Percentiles rank a stretch among this genome's conserved stretches.
Conservation (phyloP, 2,113 vertebrate species). For the Lasiurus cinereus region DNA sequence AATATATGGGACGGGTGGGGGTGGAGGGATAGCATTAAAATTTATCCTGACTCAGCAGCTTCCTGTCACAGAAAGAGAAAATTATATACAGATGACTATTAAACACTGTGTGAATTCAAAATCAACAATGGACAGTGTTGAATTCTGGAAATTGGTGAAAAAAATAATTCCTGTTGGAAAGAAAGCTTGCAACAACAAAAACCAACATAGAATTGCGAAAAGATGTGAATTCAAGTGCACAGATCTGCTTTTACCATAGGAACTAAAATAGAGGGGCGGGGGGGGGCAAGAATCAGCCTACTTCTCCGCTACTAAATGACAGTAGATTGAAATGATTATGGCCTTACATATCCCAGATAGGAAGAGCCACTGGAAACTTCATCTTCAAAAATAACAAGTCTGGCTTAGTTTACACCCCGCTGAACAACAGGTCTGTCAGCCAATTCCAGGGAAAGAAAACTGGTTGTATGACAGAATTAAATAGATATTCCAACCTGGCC, state of each 20-base stretch:
- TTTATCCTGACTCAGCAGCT: constrained; percentile 15
- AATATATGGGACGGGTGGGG: not conserved
- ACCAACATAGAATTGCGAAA: constrained; percentile 71
- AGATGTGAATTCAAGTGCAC: constrained; percentile 60
- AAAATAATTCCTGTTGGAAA: constrained; percentile 67
- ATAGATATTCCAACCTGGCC: constrained; percentile 9
- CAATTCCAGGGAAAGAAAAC: constrained; percentile 29
- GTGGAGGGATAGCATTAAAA: not conserved
- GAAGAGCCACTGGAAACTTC: constrained; percentile 58
- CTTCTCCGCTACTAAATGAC: constrained; percentile 47
- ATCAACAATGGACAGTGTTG: constrained; percentile 71
- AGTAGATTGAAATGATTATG: not conserved
- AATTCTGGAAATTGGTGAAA: constrained; percentile 71
- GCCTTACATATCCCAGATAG: not conserved
- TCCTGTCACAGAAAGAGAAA: constrained; percentile 43
- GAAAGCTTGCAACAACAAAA: constrained; percentile 58
- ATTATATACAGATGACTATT: constrained; percentile 71
- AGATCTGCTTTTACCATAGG: constrained; percentile 11
- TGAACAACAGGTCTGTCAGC: not conserved
- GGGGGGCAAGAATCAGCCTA: not conserved
- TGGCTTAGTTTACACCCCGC: not conserved
- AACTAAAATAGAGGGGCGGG: not conserved
- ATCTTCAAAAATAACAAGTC: constrained; percentile 44
- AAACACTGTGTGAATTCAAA: constrained; percentile 59
- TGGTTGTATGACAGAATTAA: not conserved